Conservation (phyloP, 2,888 invertebrate species). For the Callyntrura guangdongensis region DNA sequence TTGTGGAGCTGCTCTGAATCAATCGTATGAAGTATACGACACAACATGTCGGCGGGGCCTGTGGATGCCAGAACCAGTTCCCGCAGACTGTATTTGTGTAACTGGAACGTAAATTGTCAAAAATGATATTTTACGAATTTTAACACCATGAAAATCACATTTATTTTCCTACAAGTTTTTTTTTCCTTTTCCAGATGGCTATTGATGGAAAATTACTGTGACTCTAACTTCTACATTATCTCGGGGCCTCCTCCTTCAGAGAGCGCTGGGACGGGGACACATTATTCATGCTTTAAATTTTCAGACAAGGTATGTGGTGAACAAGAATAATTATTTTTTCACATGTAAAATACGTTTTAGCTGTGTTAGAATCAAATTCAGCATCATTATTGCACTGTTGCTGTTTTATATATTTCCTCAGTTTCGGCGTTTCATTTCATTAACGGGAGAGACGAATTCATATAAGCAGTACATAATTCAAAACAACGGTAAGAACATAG, state of each 20-base stretch:
- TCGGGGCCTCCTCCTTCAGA: conserved; percentile 25
- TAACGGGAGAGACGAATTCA: not conserved
- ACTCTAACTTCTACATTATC: conserved; percentile 49
- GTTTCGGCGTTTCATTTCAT: conserved; percentile 66
- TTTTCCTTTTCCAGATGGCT: conserved; percentile 56
- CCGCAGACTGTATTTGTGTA: conserved; percentile 27
- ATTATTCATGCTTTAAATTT: conserved; percentile 65
- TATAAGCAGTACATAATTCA: conserved; percentile 43
- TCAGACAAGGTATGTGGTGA: conserved; percentile 14
- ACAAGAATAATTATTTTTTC: no score
- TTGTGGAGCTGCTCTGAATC: conserved; percentile 18
- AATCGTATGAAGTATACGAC: conserved; percentile 35
- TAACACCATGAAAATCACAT: not conserved
- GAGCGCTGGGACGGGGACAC: not conserved
- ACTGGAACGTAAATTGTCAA: conserved; percentile 34
- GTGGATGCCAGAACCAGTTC: conserved; percentile 27
- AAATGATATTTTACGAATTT: not conserved
- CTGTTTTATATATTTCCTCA: conserved; percentile 4
- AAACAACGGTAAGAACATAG: conserved; percentile 8
- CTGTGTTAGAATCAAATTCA: no score
- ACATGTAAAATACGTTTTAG: not conserved
- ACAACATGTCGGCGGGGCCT: conserved; percentile 8
- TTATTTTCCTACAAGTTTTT: not conserved
- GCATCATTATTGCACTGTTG: no score
- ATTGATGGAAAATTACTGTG: conserved; percentile 61